Evolutionary conservation across 2,113 vertebrate genomes (phyloP).

Genomic region (Centropus unirufus): DNA sequence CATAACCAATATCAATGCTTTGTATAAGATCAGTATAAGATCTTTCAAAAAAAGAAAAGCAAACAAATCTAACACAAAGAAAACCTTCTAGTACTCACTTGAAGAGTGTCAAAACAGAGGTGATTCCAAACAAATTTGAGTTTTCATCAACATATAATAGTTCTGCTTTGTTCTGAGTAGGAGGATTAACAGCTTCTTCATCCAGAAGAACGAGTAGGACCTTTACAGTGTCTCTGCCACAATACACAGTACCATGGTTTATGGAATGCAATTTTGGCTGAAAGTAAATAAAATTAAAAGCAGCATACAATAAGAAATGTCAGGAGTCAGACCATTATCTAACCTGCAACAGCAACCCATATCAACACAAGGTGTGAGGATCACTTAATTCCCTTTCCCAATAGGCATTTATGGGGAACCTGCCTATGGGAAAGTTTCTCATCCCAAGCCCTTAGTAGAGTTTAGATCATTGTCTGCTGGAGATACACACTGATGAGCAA

Average conservation of each 20-base stretch:
- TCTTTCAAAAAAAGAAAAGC: neutral
- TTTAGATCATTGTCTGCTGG: neutral
- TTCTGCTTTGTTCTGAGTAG: constrained; percentile 85
- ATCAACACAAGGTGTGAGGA: neutral
- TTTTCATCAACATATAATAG: constrained; percentile 81
- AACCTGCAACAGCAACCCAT: neutral
- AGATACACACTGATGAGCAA: neutral
- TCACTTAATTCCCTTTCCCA: neutral
- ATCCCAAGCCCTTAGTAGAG: neutral
- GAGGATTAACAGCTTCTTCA: constrained; percentile 82
- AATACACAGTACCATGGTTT: constrained; percentile 89
- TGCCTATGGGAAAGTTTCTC: neutral
- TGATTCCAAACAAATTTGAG: constrained; percentile 56
- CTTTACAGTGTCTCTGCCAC: constrained; percentile 90
- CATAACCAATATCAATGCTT: neutral
- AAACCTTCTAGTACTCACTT: constrained; percentile 73
- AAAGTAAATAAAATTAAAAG: constrained; percentile 43
- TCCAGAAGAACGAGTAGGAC: constrained; percentile 86
- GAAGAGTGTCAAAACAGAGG: constrained; percentile 82
- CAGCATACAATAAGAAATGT: neutral
- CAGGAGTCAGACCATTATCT: neutral
- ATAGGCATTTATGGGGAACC: neutral
- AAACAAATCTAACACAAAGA: neutral
- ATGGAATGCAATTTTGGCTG: constrained; percentile 89
- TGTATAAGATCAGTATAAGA: neutral